phyloP scores from a whole-genome alignment of 1,140 invertebrate species.

The Ostrea edulis region DNA sequence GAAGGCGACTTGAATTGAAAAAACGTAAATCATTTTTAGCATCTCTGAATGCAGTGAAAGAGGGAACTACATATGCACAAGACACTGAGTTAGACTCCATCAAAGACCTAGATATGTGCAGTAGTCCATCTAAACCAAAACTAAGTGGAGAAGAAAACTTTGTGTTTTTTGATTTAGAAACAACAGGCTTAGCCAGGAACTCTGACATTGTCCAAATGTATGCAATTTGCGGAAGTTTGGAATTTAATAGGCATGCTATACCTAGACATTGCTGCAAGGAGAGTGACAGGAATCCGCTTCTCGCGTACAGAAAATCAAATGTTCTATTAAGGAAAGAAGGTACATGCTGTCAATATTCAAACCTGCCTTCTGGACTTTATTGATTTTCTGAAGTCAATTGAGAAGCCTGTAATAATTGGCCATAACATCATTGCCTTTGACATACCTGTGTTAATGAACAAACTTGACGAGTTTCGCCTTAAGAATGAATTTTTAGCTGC shows the following conservation, averaged over 20 bases:
- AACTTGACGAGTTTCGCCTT: not conserved
- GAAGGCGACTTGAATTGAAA: not conserved
- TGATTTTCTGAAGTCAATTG: not conserved
- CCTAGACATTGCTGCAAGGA: not conserved
- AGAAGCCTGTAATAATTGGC: not conserved
- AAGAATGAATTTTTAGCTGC: not conserved
- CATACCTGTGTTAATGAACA: not conserved
- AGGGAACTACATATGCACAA: not conserved
- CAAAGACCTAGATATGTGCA: not conserved
- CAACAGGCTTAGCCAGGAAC: not conserved
- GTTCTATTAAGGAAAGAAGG: not conserved
- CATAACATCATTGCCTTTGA: not conserved
- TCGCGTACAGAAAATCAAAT: not conserved
- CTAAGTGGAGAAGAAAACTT: not conserved
- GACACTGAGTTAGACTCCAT: not conserved
- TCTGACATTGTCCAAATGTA: not conserved
- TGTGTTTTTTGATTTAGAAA: not conserved
- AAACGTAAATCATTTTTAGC: not conserved
- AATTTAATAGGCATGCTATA: not conserved
- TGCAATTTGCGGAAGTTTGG: not conserved
- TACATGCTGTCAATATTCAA: not conserved
- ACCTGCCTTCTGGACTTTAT: not conserved
- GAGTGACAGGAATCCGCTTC: not conserved
- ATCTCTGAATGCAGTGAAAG: not conserved
- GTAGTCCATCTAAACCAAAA: not conserved